Evolutionary conservation across 2,797 vertebrate species (phyloP), one percentile per base, ranked within the genome.

Genomic region (Epinephelus malabaricus): DNA sequence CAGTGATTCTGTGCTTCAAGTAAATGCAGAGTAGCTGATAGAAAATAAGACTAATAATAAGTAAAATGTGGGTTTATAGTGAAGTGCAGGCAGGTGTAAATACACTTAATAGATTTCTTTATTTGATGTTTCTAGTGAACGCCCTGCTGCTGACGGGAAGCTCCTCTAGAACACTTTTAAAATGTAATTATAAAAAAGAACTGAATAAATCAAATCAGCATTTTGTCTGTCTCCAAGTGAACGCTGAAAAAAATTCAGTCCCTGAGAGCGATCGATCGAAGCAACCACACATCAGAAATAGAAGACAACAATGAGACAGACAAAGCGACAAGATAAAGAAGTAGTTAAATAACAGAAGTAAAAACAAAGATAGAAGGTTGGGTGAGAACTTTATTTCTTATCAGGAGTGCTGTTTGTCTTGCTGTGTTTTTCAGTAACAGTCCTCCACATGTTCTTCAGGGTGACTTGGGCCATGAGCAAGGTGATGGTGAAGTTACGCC

Each of bases 401-500:
- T 93, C 63, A 86, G 6, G 55, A 11, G 81, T 3, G 69, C 40
- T 17, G 40, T 12, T n/a, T 23, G 79, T 91, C 62, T 45, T 88
- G 8, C 70, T 81, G 75, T 70, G 79, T 80, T 88, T 94, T 75
- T 82, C 69, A 0, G 84, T 81, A 38, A 97, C 84, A 49, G 78
- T 94, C 80, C 46, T 96, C 96, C 97, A 96, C 27, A 91, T 66
- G 87, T 91, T 95, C 50, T 64, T 77, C 65, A 99, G 51, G 45
- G 93, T 87, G 62, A 98, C 97, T 88, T 90, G 95, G 65, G 95
- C 97, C 98, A 99, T 98, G 73, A 98, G 95, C 73, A 97, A 89
- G 1, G 98, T 99, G 92, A 99, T 98, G 82, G 93, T 94, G 88
- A 99, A 96, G 88, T 99, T 99, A n/a, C 92, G 96, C 82, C 90